Evolutionary conservation across 2,888 invertebrate genomes (phyloP), one percentile per base, ranked within the genome.

Genomic region (Ophioninae sp.): DNA sequence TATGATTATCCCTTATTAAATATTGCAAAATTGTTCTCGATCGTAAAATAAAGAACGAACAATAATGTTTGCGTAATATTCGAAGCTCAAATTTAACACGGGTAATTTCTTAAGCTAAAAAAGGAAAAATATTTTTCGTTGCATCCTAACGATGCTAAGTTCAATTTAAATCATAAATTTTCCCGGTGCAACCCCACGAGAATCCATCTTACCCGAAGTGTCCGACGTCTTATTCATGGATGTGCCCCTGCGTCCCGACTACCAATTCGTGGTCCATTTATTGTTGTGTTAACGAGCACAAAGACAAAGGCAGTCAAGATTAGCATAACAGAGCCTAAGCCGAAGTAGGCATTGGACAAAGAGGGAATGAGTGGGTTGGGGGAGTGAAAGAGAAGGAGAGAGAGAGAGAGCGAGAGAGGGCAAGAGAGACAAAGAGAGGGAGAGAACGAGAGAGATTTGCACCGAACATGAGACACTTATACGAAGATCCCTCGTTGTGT

Each of bases 281-380:
- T 73, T 77, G 72, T 79, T 77, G 72, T 80, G 69, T 77, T 44
- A 67, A 56, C 23, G 59, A 62, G 70, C 44, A 56, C 70, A 23
- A 37, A 41, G 67, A 44, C 62, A 7, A 56, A 84, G 83, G 79
- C 82, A 82, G 81, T 85, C 64, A 82, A 87, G 87, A 89, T 89
- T 89, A 89, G 86, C 89, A 87, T 88, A 86, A 88, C 88, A 89
- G 88, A 89, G 87, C 83, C 87, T 77, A 88, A 88, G 89, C 89
- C 87, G 88, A 44, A 84, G 79, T 83, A 82, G 85, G 86, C 85
- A 85, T 77, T 80, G 79, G 39, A 70, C 0, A 56, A 7, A 56
- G n/a, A 23, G 20, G 3, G 30, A 23, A 57, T 41, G 41, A 8
- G 41, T 41, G 56, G 8, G 17, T 23, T 17, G 56, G 81, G 82